Evolutionary conservation across 2,113 vertebrate species (phyloP).

Genomic region (Aplodontia rufa): DNA sequence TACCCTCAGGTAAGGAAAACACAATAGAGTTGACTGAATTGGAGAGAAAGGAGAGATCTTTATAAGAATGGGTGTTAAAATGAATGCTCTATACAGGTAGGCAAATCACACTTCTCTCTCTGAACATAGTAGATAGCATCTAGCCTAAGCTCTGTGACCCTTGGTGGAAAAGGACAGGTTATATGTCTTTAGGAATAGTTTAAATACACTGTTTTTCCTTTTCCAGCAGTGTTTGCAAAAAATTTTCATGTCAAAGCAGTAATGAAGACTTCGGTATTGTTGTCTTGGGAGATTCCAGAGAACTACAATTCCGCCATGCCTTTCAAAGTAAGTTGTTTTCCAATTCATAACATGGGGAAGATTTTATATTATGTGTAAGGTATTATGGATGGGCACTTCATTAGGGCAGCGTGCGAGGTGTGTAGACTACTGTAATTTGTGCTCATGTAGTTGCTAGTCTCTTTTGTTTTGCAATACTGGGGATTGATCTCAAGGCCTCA

Average conservation of each 20-base stretch:
- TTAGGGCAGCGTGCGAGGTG: not conserved
- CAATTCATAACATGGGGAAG: no score
- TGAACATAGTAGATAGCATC: slow-evolving; percentile 46
- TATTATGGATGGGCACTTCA: not conserved
- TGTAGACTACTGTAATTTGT: not conserved
- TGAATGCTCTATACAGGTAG: slow-evolving; percentile 80
- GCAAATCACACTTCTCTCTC: slow-evolving; percentile 66
- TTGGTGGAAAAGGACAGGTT: slow-evolving; percentile 59
- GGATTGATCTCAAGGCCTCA: no score
- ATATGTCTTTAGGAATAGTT: slow-evolving; percentile 84
- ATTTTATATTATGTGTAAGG: no score
- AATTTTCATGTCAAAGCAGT: slow-evolving; percentile 99
- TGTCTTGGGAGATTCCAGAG: slow-evolving; percentile 99
- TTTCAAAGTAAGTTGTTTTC: slow-evolving; percentile 93
- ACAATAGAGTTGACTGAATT: slow-evolving; percentile 61
- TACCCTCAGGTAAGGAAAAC: slow-evolving; percentile 86
- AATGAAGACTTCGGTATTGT: slow-evolving; percentile 97
- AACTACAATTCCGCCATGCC: slow-evolving; percentile 99
- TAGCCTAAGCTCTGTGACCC: slow-evolving; percentile 34
- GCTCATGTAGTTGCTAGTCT: no score
- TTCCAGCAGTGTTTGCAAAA: slow-evolving; percentile 99
- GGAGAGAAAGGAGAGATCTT: slow-evolving; percentile 60
- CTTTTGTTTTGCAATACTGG: no score
- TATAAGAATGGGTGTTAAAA: slow-evolving; percentile 74
- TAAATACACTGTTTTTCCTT: slow-evolving; percentile 95